A percentile compares a stretch with the other conserved stretches of the same genome.
These are phyloP conservation scores for Seira ritae DNA, from an alignment of 2,888 invertebrate genomes.

Conservation along the genomic window DNA sequence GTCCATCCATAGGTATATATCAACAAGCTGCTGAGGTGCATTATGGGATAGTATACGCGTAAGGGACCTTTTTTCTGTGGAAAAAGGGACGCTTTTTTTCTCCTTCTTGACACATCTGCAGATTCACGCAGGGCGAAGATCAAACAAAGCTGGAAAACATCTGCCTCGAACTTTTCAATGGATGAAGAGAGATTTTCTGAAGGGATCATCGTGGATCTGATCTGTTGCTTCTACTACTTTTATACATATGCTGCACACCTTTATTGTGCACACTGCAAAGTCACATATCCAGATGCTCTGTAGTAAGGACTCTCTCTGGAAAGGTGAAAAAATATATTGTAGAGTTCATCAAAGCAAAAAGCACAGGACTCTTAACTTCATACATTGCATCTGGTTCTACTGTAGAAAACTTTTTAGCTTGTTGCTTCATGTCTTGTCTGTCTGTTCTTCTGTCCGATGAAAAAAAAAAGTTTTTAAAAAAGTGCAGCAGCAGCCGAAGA, in stretches of 20 bases:
- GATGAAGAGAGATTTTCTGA: not conserved
- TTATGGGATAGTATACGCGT: not conserved
- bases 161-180: slow-evolving; percentile 37
- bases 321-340: too few species aligned
- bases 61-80: not conserved
- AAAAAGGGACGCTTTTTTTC: slow-evolving; percentile 17
- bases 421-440: slow-evolving; percentile 2
- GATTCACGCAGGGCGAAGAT: slow-evolving; percentile 37
- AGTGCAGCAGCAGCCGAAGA: not conserved
- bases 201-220: not conserved
- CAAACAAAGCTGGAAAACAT: slow-evolving; percentile 61
- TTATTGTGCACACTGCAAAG: not conserved
- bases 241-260: slow-evolving; percentile 44
- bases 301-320: not conserved
- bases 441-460: not conserved
- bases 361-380: not conserved
- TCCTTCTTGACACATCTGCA: slow-evolving; percentile 54
- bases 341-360: not conserved
- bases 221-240: slow-evolving; percentile 26
- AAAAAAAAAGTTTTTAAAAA: not conserved
- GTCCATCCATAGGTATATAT: not conserved
- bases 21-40: not conserved
- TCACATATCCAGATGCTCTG: not conserved
- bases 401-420: not conserved
- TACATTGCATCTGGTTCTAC: too few species aligned